phyloP scores from a whole-genome alignment of 23 tunicate species.

The Botrylloides violaceus region DNA sequence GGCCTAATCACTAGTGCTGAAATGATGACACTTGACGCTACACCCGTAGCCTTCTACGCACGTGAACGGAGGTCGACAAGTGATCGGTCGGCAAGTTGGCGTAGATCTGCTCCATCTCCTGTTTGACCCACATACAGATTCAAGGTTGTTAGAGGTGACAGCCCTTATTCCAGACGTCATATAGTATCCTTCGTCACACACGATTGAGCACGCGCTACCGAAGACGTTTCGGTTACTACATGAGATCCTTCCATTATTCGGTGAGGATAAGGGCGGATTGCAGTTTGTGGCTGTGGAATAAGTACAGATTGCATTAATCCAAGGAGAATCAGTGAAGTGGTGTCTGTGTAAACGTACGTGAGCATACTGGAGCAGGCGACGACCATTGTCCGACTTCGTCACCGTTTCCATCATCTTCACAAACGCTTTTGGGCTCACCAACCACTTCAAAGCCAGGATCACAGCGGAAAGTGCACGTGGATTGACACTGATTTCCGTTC shows the following conservation, averaged over 20 bases:
- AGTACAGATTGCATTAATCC: no score
- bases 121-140: conserved; percentile 18
- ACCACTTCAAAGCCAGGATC: conserved; percentile 4
- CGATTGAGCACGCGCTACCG: conserved; percentile 17
- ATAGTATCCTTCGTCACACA: conserved; percentile 26
- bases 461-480: conserved; percentile 10
- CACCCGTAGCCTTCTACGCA: conserved; percentile 21
- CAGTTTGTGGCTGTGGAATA: conserved; percentile 20
- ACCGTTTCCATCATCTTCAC: conserved; percentile 34
- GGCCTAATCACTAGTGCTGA: no score
- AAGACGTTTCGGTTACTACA: conserved; percentile 16
- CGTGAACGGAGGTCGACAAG: conserved; percentile 31
- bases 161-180: neutral
- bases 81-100: conserved; percentile 36
- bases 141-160: neutral
- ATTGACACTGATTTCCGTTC: neutral
- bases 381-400: conserved; percentile 29
- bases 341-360: conserved; percentile 3
- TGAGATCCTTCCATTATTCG: conserved; percentile 5
- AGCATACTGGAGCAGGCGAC: conserved; percentile 14
- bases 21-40: no score
- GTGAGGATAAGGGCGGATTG: conserved; percentile 11
- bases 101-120: conserved; percentile 22
- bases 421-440: conserved; percentile 20
- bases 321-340: no score